A percentile compares a stretch with the other conserved stretches of the same genome.
Conservation (phyloP, 2,888 invertebrate species). For the Bombyx huttoni region DNA sequence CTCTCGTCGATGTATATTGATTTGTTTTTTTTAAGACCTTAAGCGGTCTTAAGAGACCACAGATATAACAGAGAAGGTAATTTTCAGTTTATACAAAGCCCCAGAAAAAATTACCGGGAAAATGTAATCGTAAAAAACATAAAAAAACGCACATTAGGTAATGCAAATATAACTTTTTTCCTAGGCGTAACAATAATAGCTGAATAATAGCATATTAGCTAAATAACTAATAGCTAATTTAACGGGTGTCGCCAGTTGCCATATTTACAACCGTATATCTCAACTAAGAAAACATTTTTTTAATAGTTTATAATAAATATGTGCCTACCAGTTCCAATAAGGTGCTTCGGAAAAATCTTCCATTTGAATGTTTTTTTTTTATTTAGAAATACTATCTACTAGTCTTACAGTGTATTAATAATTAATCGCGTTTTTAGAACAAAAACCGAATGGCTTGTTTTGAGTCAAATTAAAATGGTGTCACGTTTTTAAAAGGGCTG, state of each 20-base stretch:
- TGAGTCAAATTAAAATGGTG: too few species aligned
- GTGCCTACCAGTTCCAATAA: slow-evolving; percentile 17
- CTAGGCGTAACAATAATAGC: too few species aligned
- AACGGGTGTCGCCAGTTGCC: background rate
- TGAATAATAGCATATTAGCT: background rate
- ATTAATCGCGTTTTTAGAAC: slow-evolving; percentile 2
- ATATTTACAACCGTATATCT: background rate
- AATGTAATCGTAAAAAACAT: too few species aligned
- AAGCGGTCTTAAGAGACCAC: too few species aligned
- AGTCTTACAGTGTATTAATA: slow-evolving; percentile 37
- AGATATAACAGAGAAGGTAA: too few species aligned
- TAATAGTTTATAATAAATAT: background rate
- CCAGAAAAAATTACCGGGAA: too few species aligned
- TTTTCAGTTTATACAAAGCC: too few species aligned
- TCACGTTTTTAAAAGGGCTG: background rate
- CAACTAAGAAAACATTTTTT: background rate
- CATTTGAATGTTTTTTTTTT: slow-evolving; percentile 16
- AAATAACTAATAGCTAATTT: background rate
- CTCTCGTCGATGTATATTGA: too few species aligned
- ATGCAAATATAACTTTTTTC: too few species aligned
- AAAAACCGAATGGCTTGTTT: background rate
- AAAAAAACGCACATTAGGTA: too few species aligned
- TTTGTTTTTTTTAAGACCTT: too few species aligned
- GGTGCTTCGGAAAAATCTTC: slow-evolving; percentile 46
- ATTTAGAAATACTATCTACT: slow-evolving; percentile 38